A percentile compares a stretch with the other conserved stretches of the same genome.
phyloP scores from a whole-genome alignment of 2,797 vertebrate species.

The Paedocypris micromegethes region DNA sequence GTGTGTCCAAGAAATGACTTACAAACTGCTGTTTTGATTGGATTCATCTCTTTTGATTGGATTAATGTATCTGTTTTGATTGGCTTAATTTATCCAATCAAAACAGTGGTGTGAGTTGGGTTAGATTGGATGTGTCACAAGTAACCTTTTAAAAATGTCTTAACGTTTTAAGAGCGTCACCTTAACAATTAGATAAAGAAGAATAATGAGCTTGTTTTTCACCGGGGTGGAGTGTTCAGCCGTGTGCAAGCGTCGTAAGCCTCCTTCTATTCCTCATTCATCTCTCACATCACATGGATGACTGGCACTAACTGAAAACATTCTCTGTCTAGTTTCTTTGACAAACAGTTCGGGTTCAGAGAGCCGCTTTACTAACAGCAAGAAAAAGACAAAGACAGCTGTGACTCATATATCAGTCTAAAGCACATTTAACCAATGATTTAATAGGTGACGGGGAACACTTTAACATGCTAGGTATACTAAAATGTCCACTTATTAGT shows the following conservation, averaged over 20 bases:
- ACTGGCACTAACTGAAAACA: conserved; percentile 29
- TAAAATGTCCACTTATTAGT: background rate
- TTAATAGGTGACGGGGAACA: background rate
- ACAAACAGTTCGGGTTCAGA: conserved; percentile 21
- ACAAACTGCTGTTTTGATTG: too few relatives aligned
- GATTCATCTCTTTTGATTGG: too few relatives aligned
- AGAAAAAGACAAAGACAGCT: conserved; percentile 9
- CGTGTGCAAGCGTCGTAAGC: conserved; percentile 3
- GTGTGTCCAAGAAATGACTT: too few relatives aligned
- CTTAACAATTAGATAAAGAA: background rate
- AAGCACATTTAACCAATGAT: background rate
- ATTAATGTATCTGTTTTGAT: too few relatives aligned
- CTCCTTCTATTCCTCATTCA: conserved; percentile 24
- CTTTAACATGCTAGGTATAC: background rate
- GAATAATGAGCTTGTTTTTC: conserved; percentile 14
- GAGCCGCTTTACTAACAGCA: conserved; percentile 4
- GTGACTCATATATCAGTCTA: background rate
- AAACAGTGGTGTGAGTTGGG: conserved; percentile 4
- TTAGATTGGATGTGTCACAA: conserved; percentile 3
- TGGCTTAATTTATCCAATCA: background rate
- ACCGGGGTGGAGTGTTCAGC: conserved; percentile 13
- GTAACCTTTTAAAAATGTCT: conserved; percentile 5
- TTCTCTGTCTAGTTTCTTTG: conserved; percentile 13
- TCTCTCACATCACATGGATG: conserved; percentile 27
- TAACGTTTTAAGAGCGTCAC: conserved; percentile 6